Base-by-base conservation (phyloP, 2,113 vertebrate species). In the Sclerurus mexicanus region DNA sequence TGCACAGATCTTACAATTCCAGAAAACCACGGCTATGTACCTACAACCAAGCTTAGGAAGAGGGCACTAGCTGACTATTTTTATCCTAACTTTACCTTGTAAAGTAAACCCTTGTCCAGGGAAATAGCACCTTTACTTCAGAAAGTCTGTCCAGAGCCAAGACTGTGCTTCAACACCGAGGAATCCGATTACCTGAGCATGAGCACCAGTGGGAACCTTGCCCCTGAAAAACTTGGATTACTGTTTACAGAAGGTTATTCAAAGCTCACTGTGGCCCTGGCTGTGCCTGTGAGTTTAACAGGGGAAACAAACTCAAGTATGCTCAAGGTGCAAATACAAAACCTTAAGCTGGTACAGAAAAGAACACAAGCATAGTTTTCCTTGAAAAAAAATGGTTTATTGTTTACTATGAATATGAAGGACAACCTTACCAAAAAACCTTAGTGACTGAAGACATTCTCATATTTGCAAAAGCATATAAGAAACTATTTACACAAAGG, bases 401-500 rank as follows among this genome's bases (percentile, higher is more conserved):
- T 99, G 98, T 98, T 98, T 99, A 98, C 94, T 97, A 95, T 97
- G 98, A 98, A 98, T 97, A 98, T 94, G 95, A 97, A 93, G 73
- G 87, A 97, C 95, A 98, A 93, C 42, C 89, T 96, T 98, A 96
- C 96, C 95, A 97, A 95, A 98, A 98, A 97, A 97, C 93, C 94
- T 97, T 97, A 97, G 96, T 95, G 90, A 91, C 94, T 90, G 97
- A 97, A 98, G 95, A 94, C 79, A 85, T 83, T 97, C 91, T 98
- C 93, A 92, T 95, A 96, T 96, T 97, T 97, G 98, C 97, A 98
- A 98, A 98, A 97, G 97, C 97, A 98, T 97, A 81, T 98, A 98
- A 94, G 98, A 98, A 99, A 98, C 96, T 98, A 98, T 98, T 98
- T 98, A 98, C 98, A 99, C 96, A 98, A 96, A 96, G 97, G 95